These are phyloP conservation scores for Apamea anceps DNA, from an alignment of 2,888 invertebrate species.

Conservation along the genomic window DNA sequence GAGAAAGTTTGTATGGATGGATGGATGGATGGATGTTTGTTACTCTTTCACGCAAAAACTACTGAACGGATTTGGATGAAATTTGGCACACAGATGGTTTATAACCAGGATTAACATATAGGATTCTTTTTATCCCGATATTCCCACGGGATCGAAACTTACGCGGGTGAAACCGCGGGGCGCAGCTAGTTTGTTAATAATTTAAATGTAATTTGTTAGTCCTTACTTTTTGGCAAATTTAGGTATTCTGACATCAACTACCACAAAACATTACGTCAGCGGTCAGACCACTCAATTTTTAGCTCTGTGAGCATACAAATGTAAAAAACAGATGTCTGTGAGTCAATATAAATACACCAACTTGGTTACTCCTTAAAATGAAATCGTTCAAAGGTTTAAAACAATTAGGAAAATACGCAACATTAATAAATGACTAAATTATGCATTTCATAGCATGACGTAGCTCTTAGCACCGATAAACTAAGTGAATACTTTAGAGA, in stretches of 20 bases:
- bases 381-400: background rate
- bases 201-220: background rate
- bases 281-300: conserved; percentile 8
- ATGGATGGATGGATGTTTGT: no score
- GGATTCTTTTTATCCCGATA: no score
- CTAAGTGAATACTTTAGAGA: background rate
- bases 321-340: background rate
- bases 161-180: no score
- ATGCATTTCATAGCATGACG: background rate
- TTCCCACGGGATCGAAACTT: no score
- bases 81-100: no score
- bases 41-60: no score
- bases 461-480: background rate
- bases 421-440: no score
- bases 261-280: conserved; percentile 21
- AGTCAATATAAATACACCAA: conserved; percentile 8
- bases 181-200: background rate
- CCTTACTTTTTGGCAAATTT: background rate
- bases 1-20: no score
- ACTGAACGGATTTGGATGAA: no score
- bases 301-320: background rate
- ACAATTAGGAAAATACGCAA: background rate
- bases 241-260: conserved; percentile 16
- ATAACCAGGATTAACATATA: no score
- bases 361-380: background rate